Evolutionary conservation across 2,888 invertebrate genomes (phyloP).

Genomic region (Tipula confusa): DNA sequence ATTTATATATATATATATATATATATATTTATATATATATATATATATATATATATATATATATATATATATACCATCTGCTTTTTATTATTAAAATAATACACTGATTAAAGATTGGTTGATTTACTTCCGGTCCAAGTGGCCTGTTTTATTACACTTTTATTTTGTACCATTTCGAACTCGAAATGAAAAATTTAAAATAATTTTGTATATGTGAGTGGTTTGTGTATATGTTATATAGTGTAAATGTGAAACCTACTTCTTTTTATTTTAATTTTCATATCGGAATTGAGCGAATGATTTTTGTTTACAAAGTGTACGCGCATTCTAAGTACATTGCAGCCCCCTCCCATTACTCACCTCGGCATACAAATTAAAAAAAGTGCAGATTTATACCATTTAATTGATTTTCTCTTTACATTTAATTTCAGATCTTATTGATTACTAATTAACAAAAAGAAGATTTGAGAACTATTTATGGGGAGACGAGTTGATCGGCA

Average conservation of each 20-base stretch:
- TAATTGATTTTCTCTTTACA: no score
- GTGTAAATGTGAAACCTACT: background rate
- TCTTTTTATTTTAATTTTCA: background rate
- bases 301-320: background rate
- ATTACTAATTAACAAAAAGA: no score
- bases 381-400: no score
- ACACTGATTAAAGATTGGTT: conserved; percentile 30
- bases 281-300: background rate
- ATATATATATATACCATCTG: background rate
- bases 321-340: background rate
- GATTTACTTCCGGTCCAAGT: conserved; percentile 30
- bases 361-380: no score
- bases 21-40: background rate
- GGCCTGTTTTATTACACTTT: conserved; percentile 25
- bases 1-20: background rate
- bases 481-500: no score
- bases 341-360: background rate
- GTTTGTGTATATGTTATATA: background rate
- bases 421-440: no score
- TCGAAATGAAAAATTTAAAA: background rate
- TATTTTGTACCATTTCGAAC: conserved; percentile 15
- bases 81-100: conserved; percentile 28
- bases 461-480: no score
- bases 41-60: background rate
- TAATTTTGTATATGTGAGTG: background rate